Base-by-base conservation (phyloP, 2,113 vertebrate genomes). In the Paraplagusia blochii region DNA sequence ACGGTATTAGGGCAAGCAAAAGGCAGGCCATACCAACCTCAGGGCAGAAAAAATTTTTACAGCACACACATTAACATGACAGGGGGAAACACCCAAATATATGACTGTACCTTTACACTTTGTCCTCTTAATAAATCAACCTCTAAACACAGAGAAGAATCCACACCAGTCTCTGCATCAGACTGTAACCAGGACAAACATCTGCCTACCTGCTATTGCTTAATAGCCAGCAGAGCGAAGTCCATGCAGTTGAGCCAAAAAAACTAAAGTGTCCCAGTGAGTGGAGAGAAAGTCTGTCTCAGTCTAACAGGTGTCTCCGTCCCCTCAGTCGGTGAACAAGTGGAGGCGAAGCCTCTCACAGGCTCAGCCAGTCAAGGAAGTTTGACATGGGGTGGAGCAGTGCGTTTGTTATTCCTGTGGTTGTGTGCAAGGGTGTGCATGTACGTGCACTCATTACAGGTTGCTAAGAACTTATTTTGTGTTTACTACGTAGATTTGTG, bases 361-460 rank as follows among this genome's bases (percentile, higher is more conserved):
- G 85, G 86, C 82, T 62, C 47, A 86, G 82, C 86, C 68, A 88
- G 88, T 90, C 80, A 64, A 59, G 77, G 74, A 62, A 69, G 84
- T 69, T 52, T 44, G 12, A 52, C 61, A 19, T 51, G 79, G 83
- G 83, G 82, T 76, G 83, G 83, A 72, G 77, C 77, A 50, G 43
- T 49, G 0, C n/a, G 40, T 63, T 75, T 79, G 49, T 62, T 58
- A 15, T 50, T 15, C 3, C 0, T 49, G n/a, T 65, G 35, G 49
- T 62, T 53, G 57, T 12, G 46, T 29, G 36, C 47, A 43, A 36
- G 56, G 36, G 62, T 56, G 44, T 44, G 15, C 40, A 18, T 35
- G 58, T 43, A 18, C 18, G 8, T 8, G 43, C 53, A 52, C 11
- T 15, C 52, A 63, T 63, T 17, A 44, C 40, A 53, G 61, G 73